Conservation (phyloP, 1,140 invertebrate species). For the Nasonia vitripennis region DNA sequence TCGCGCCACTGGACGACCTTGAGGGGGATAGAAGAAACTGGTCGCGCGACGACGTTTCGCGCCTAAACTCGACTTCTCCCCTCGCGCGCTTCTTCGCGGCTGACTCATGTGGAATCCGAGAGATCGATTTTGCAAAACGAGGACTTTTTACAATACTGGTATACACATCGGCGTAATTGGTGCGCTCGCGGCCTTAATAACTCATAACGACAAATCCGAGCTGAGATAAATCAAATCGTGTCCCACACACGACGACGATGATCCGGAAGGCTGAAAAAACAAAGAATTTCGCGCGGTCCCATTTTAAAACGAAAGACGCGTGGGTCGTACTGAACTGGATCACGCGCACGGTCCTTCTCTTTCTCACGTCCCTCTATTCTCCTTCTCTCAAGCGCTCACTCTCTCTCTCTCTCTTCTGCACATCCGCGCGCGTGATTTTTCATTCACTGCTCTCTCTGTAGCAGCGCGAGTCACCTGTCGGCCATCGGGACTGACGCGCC, state of each 20-base stretch:
- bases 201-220: background rate
- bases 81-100: background rate
- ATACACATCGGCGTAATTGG: too few relatives aligned
- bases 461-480: background rate
- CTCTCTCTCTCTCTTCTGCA: background rate
- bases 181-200: background rate
- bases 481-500: background rate
- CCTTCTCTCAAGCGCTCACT: background rate
- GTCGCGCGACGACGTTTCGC: background rate
- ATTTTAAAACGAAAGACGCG: conserved; percentile 25
- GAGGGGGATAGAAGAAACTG: conserved; percentile 20
- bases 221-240: background rate
- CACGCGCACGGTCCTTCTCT: background rate
- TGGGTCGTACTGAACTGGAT: conserved; percentile 37
- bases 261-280: background rate
- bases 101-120: background rate
- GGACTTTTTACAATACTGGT: background rate
- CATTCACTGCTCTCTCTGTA: background rate
- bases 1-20: conserved; percentile 34
- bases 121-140: background rate
- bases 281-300: conserved; percentile 12
- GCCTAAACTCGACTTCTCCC: background rate
- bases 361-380: conserved; percentile 37
- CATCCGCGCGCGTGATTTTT: background rate
- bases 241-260: background rate